Evolutionary conservation across 2,113 vertebrate genomes (phyloP).

Genomic region (Pseudorasbora parva): DNA sequence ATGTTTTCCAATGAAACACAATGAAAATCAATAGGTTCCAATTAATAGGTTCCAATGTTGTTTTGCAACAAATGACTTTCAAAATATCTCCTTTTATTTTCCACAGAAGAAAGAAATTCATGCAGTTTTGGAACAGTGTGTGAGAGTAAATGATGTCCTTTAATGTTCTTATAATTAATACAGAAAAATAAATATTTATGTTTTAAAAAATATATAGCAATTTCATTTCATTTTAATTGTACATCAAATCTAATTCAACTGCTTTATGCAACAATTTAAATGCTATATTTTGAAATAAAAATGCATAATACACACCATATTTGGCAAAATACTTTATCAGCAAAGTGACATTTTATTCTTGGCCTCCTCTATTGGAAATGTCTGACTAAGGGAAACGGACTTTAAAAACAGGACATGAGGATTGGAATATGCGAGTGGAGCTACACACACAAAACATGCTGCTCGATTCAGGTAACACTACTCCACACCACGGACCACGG

Average conservation of each 20-base stretch:
- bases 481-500: neutral
- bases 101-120: neutral
- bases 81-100: too few relatives aligned
- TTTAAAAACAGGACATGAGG: neutral
- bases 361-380: neutral
- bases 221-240: neutral
- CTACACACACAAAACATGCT: neutral
- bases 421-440: neutral
- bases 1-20: too few relatives aligned
- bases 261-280: neutral
- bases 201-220: neutral
- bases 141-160: neutral
- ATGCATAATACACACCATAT: neutral
- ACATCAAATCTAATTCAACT: neutral
- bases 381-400: neutral
- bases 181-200: neutral
- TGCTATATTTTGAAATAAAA: neutral
- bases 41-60: too few relatives aligned
- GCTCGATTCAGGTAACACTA: neutral
- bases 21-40: too few relatives aligned
- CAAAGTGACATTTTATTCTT: neutral
- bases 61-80: too few relatives aligned
- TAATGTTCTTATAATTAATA: neutral
- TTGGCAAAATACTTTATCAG: neutral
- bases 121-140: neutral